These are phyloP conservation scores for Passer montanus DNA, from an alignment of 2,113 vertebrate genomes.

Conservation along the genomic window DNA sequence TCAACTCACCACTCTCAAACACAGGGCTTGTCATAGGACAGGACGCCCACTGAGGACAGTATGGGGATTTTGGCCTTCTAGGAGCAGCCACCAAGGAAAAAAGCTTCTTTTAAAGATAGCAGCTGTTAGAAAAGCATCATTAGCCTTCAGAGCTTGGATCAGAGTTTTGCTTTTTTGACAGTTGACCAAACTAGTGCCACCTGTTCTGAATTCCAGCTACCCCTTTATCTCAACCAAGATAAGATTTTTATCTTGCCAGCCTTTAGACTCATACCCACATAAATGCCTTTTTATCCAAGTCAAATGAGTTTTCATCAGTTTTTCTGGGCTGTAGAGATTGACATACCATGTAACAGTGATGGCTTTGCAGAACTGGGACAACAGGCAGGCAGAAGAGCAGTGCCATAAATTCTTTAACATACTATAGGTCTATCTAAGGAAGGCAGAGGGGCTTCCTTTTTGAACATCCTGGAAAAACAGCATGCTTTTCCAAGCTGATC, in stretches of 20 bases:
- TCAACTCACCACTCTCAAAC: neutral
- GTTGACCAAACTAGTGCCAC: neutral
- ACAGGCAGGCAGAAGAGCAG: neutral
- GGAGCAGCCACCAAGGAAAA: neutral
- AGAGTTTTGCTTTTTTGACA: neutral
- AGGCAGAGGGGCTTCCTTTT: neutral
- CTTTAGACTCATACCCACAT: neutral
- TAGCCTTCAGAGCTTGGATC: neutral
- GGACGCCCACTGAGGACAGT: rapidly evolving
- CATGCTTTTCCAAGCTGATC: neutral
- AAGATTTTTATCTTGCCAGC: neutral
- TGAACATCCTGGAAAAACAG: neutral
- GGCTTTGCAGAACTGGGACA: neutral
- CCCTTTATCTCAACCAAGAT: neutral
- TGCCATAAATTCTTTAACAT: neutral
- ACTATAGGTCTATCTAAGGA: neutral
- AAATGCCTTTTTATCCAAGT: neutral
- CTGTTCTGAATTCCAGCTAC: neutral
- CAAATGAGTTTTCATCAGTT: neutral
- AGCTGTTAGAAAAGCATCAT: neutral
- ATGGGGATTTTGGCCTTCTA: neutral
- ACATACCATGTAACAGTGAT: neutral
- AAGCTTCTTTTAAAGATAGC: neutral
- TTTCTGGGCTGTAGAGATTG: neutral
- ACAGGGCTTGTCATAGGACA: neutral